Base-by-base conservation (phyloP, 2,888 invertebrate species). In the Onthophagus sagittarius region DNA sequence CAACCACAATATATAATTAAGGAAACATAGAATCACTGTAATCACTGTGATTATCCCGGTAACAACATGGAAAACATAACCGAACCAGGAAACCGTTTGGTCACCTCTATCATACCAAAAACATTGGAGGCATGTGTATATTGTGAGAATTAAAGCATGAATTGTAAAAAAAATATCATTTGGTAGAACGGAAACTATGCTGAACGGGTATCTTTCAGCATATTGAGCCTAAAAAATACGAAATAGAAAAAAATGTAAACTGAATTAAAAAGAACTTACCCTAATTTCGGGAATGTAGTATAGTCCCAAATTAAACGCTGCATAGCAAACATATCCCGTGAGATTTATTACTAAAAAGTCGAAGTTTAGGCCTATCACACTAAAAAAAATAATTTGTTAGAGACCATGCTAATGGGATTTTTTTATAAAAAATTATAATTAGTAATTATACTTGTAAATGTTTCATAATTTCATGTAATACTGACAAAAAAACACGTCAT, bases 91-190 rank as follows among this genome's bases (percentile, higher is more conserved):
- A n/a, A 98, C 90, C 15, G 89, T 89, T 85, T 98, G 98, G 39
- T 89, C 89, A 23, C 91, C 96, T 76, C 92, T 88, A 94, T 97
- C 86, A 84, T 95, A 98, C 31, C 95, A 84, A 78, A 91, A 90
- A 85, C 96, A 97, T 84, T 98, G 98, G 0, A 88, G 76, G 74
- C 95, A 93, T 0, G 95, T 96, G 75, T 97, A 81, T 0, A 89
- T 71, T 0, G 96, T 95, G 0, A 95, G 93, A 81, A 93, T 88
- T 62, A 93, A 86, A 0, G 98, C 98, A 86, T 98, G 98, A 6
- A 96, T 84, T 0, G 96, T 90, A 86, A 98, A 98, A 78, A 97
- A 92, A 39, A 98, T 94, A 85, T 98, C 98, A 83, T 98, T 97
- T 23, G 94, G 83, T 83, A 94, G 91, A 0, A 98, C 97, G 0